A percentile compares a stretch with the other conserved stretches of the same genome.
Evolutionary conservation across 2,113 vertebrate genomes (phyloP).

Genomic region (Ictalurus punctatus): DNA sequence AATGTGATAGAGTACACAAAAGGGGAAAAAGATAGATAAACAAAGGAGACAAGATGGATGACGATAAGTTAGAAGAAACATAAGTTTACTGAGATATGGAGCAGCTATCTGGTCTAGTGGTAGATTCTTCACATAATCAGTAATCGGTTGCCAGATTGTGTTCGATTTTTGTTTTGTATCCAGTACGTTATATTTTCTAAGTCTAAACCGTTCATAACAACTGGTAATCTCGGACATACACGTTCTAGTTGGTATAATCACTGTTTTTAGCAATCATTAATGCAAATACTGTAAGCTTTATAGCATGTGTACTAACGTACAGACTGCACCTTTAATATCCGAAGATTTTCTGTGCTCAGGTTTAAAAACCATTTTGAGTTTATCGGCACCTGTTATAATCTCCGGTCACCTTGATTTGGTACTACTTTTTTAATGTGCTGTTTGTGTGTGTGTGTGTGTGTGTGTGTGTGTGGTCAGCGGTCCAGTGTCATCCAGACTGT

Average conservation of each 20-base stretch:
- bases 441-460: constrained; percentile 40
- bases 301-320: neutral
- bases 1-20: neutral
- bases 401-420: neutral
- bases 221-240: neutral
- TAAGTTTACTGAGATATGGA: neutral
- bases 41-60: neutral
- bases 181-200: too few relatives aligned
- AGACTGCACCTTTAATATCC: neutral
- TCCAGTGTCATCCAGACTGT: constrained; percentile 77
- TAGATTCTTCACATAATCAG: neutral
- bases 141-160: neutral
- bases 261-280: neutral
- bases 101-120: neutral
- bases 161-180: neutral
- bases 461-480: constrained; percentile 59
- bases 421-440: neutral
- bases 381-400: neutral
- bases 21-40: neutral
- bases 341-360: neutral
- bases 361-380: neutral
- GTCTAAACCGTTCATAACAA: neutral
- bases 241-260: neutral
- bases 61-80: neutral
- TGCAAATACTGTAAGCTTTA: neutral